Conservation (phyloP, 2,888 invertebrate genomes). For the Synanthedon myopaeformis region DNA sequence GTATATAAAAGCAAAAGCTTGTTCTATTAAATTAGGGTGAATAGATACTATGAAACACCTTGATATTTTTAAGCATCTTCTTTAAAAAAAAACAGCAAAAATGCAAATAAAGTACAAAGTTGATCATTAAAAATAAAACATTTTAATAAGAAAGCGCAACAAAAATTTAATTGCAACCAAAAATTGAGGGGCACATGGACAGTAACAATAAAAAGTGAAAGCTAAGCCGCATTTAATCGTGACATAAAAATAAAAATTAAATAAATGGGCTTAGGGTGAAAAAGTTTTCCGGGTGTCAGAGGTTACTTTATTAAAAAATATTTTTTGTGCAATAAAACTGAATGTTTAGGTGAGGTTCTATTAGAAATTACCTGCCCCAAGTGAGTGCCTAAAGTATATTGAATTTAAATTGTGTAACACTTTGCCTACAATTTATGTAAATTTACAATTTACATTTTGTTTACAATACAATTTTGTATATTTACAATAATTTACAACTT, state of each 20-base stretch:
- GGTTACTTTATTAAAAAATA: slow-evolving; percentile 42
- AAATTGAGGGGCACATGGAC: slow-evolving; percentile 66
- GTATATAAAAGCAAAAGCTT: no score
- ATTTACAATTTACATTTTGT: no score
- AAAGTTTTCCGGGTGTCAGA: slow-evolving; percentile 41
- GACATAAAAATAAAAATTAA: slow-evolving; percentile 70
- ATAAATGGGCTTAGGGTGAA: slow-evolving; percentile 64
- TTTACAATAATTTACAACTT: no score
- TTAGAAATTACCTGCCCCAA: slow-evolving; percentile 46
- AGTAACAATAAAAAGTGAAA: slow-evolving; percentile 68
- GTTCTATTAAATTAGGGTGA: no score
- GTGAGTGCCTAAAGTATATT: not conserved
- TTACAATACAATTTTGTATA: no score
- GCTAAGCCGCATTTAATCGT: slow-evolving; percentile 68
- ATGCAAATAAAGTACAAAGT: no score
- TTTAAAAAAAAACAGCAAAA: no score
- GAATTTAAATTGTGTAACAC: no score
- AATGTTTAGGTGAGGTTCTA: slow-evolving; percentile 22
- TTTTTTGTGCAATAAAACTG: slow-evolving; percentile 40
- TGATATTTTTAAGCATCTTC: no score
- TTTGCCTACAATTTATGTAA: no score
- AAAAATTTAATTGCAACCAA: slow-evolving; percentile 63
- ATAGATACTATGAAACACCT: no score
- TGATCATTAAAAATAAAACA: slow-evolving; percentile 5
- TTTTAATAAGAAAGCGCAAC: slow-evolving; percentile 53